Percentiles rank a stretch among this genome's conserved stretches.
phyloP scores from a whole-genome alignment of 1,140 invertebrate genomes.

The Leptinotarsa defecta region DNA sequence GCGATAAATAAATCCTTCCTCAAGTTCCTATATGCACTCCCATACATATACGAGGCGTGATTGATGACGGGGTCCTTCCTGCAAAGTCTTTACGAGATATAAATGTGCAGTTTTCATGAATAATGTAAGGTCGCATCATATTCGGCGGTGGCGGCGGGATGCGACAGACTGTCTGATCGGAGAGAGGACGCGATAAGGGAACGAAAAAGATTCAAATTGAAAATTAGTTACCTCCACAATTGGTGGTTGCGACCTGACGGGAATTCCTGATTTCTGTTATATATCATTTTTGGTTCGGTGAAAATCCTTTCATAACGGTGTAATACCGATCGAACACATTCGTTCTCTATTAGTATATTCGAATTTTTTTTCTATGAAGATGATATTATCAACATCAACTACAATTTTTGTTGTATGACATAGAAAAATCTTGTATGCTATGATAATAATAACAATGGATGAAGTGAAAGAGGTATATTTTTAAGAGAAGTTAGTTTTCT shows the following conservation, averaged over 20 bases:
- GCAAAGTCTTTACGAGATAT: slow-evolving; percentile 48
- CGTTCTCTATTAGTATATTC: too few species aligned
- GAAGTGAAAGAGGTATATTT: too few species aligned
- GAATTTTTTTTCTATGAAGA: too few species aligned
- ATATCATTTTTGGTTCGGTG: not conserved
- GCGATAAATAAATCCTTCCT: slow-evolving; percentile 8
- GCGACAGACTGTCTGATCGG: slow-evolving; percentile 45
- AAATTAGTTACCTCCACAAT: slow-evolving; percentile 50
- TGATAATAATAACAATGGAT: too few species aligned
- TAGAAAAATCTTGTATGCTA: too few species aligned
- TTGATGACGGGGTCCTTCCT: slow-evolving; percentile 36
- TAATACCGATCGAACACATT: too few species aligned
- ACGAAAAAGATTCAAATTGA: slow-evolving; percentile 48
- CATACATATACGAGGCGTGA: slow-evolving; percentile 18
- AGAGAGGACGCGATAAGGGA: slow-evolving; percentile 35
- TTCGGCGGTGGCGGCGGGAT: not conserved
- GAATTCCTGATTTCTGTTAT: slow-evolving; percentile 20
- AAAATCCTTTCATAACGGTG: too few species aligned
- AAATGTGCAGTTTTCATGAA: slow-evolving; percentile 52
- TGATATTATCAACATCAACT: too few species aligned
- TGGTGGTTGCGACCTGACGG: slow-evolving; percentile 32
- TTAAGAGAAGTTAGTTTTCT: too few species aligned
- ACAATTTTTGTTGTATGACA: too few species aligned
- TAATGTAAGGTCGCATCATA: slow-evolving; percentile 47
- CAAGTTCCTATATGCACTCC: slow-evolving; percentile 2